Percentiles rank a stretch among this genome's conserved stretches.
Evolutionary conservation across 1,140 invertebrate genomes (phyloP).

Genomic region (Andricus grossulariae): DNA sequence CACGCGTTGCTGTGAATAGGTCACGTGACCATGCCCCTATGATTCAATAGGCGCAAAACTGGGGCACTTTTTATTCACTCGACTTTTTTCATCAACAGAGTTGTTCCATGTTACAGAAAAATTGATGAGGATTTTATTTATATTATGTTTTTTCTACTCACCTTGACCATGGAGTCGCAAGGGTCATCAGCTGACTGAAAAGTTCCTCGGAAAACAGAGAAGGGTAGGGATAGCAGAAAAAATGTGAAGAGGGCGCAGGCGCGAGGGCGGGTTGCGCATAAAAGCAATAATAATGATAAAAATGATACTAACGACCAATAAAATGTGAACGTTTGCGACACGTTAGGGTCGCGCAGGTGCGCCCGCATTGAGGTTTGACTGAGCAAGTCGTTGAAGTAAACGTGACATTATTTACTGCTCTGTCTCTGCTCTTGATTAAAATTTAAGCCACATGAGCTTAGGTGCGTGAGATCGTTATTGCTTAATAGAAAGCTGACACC

Average conservation of each 20-base stretch:
- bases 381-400: conserved; percentile 28
- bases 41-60: background rate
- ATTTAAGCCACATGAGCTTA: conserved; percentile 10
- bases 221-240: background rate
- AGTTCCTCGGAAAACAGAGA: background rate
- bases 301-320: conserved; percentile 30
- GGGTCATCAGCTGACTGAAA: conserved; percentile 25
- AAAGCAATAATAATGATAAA: conserved; percentile 21
- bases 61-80: background rate
- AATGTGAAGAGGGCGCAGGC: conserved; percentile 7
- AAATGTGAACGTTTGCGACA: conserved; percentile 28
- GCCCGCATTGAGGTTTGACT: conserved; percentile 20
- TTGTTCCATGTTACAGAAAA: too few relatives aligned
- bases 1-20: background rate
- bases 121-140: background rate
- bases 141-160: background rate
- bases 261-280: conserved; percentile 11
- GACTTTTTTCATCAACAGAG: too few relatives aligned
- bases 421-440: conserved; percentile 15
- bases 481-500: background rate
- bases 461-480: conserved; percentile 1
- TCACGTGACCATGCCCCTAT: background rate
- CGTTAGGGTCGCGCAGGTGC: conserved; percentile 19
- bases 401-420: conserved; percentile 24
- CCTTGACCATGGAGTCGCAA: conserved; percentile 10